Percentiles rank a stretch among this genome's conserved stretches.
These are phyloP conservation scores for Diarsia mendica DNA, from an alignment of 2,888 invertebrate genomes.

Conservation along the genomic window DNA sequence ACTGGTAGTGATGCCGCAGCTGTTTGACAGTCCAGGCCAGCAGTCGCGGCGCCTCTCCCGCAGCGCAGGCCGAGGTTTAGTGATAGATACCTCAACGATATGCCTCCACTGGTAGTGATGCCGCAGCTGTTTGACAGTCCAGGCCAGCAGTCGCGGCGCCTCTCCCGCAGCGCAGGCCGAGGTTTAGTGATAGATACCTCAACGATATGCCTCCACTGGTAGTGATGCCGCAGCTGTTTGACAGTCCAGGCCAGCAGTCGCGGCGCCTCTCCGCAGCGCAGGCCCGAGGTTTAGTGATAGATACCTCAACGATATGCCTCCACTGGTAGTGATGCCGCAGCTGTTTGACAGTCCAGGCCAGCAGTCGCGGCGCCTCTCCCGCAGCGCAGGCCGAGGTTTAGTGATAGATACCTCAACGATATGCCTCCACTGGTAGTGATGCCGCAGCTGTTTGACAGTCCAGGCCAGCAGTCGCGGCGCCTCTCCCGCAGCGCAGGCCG, in stretches of 20 bases:
- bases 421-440: no score
- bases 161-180: conserved; percentile 92
- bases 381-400: no score
- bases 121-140: conserved; percentile 80
- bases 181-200: conserved; percentile 32
- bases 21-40: conserved; percentile 91
- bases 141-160: conserved; percentile 94
- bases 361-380: no score
- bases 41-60: conserved; percentile 94
- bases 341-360: no score
- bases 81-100: conserved; percentile 55
- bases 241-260: conserved; percentile 93
- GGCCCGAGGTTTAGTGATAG: conserved; percentile 74
- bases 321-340: no score
- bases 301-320: no score
- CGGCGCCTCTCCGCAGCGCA: conserved; percentile 97
- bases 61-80: no score
- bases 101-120: conserved; percentile 55
- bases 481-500: no score
- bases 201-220: conserved; percentile 62
- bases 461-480: no score
- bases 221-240: conserved; percentile 58
- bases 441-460: no score
- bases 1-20: conserved; percentile 59
- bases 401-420: no score